Evolutionary conservation across 2,797 vertebrate genomes (phyloP), one percentile per base, ranked within the genome.

Genomic region (Tachyglossus aculeatus): DNA sequence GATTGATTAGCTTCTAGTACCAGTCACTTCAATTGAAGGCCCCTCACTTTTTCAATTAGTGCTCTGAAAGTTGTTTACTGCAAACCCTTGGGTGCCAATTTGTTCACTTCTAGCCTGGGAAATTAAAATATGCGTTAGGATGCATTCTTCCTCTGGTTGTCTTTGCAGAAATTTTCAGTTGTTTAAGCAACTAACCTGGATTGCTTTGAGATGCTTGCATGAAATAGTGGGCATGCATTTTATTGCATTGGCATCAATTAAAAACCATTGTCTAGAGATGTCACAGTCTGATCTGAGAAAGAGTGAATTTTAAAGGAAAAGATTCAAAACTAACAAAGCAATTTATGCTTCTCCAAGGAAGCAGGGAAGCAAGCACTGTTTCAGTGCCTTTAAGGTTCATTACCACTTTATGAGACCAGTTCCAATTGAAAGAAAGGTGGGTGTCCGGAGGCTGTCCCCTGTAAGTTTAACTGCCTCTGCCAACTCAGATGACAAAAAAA

Each of bases 401-500:
- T 72, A 70, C 19, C 68, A 77, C 71, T 87, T 88, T 76, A 38
- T 15, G 41, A 70, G 81, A 74, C 78, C 39, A 18, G n/a, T 78
- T 74, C 74, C 68, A 78, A 67, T 44, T 63, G 67, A 60, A 82
- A 50, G 68, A 77, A 74, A 47, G 79, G 75, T 60, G 79, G 70
- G 72, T 73, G 82, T 67, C 70, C 82, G 77, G 79, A 80, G 85
- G 85, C 63, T 3, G 11, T 9, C 31, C 45, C 74, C 87, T 88
- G 74, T 78, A 86, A 89, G 85, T 81, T 41, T 69, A 86, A 80
- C 78, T 33, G 34, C 74, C 66, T 90, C 82, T 78, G 85, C 81
- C 81, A 88, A 85, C 52, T 60, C 63, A 84, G 80, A 86, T 78
- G 82, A 87, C 74, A 88, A 87, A 90, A 87, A 90, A 87, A n/a